Evolutionary conservation across 1,140 invertebrate species (phyloP).

Genomic region (Drosophila chauvacae): DNA sequence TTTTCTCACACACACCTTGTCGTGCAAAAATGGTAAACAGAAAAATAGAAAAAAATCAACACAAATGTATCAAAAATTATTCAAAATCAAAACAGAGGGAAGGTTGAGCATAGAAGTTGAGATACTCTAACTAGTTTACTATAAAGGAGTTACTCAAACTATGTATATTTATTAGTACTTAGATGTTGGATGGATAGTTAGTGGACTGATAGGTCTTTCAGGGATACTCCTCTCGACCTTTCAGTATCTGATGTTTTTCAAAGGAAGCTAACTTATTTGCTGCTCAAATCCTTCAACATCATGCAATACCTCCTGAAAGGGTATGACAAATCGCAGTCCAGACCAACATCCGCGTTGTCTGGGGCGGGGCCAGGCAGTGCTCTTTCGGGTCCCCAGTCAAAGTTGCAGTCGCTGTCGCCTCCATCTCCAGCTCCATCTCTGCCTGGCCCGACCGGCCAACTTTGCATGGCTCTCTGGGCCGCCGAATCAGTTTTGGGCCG

Average conservation of each 20-base stretch:
- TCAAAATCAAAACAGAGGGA: slow-evolving; percentile 25
- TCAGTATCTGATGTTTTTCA: accelerated
- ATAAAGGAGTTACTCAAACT: too few species aligned
- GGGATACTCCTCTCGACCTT: too few species aligned
- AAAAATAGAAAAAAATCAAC: not conserved
- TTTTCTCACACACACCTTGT: slow-evolving; percentile 53
- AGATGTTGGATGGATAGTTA: not conserved
- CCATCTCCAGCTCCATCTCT: slow-evolving; percentile 28
- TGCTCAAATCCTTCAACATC: not conserved
- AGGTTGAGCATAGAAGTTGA: not conserved
- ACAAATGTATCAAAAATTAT: slow-evolving; percentile 48
- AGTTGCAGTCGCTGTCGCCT: slow-evolving; percentile 11
- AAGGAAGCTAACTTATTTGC: too few species aligned
- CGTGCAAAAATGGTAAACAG: slow-evolving; percentile 29
- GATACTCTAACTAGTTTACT: slow-evolving; percentile 7
- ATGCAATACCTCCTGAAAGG: not conserved
- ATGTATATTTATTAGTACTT: not conserved
- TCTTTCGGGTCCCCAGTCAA: slow-evolving; percentile 21
- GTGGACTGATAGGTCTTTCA: too few species aligned
- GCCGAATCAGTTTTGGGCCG: slow-evolving; percentile 39
- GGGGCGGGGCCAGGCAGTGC: slow-evolving; percentile 32
- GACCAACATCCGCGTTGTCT: slow-evolving; percentile 66
- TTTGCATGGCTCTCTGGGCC: slow-evolving; percentile 65
- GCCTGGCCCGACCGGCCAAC: slow-evolving; percentile 30
- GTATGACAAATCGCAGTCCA: slow-evolving; percentile 15